Evolutionary conservation across 2,113 vertebrate genomes (phyloP).

Genomic region (Erinaceus europaeus): DNA sequence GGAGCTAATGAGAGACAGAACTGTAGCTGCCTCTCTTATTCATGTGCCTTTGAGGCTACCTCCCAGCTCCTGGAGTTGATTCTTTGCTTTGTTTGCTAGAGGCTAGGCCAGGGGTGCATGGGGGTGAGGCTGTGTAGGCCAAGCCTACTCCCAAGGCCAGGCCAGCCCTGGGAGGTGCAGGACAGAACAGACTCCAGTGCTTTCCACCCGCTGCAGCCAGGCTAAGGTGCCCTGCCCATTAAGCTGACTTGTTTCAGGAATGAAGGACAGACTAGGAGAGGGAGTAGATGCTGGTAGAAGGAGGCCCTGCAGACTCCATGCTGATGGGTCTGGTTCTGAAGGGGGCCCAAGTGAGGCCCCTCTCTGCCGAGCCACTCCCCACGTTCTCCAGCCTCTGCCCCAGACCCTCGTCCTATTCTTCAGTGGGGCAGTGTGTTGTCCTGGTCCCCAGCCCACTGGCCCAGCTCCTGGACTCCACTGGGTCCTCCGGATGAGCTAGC

Average conservation of each 20-base stretch:
- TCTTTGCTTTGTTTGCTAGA: slow-evolving; percentile 1
- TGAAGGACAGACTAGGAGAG: no score
- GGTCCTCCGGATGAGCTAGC: background rate
- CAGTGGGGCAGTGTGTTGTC: background rate
- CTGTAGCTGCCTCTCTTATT: background rate
- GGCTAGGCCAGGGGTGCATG: background rate
- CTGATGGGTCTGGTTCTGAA: background rate
- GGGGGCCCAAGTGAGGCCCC: background rate
- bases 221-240: no score
- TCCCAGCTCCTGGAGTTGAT: background rate
- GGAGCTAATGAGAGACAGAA: background rate
- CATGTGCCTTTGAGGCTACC: background rate
- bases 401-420: background rate
- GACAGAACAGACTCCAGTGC: no score
- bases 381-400: background rate
- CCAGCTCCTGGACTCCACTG: background rate
- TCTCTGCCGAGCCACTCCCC: background rate
- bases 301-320: background rate
- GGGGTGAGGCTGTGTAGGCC: no score
- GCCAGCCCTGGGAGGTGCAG: no score
- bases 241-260: no score
- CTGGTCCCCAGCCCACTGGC: no score
- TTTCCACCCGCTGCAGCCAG: no score
- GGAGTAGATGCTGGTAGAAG: no score
- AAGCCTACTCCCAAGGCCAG: no score